A percentile compares a stretch with the other conserved stretches of the same genome.
Conservation (phyloP, 2,113 vertebrate species). For the Periophthalmus modestus region DNA sequence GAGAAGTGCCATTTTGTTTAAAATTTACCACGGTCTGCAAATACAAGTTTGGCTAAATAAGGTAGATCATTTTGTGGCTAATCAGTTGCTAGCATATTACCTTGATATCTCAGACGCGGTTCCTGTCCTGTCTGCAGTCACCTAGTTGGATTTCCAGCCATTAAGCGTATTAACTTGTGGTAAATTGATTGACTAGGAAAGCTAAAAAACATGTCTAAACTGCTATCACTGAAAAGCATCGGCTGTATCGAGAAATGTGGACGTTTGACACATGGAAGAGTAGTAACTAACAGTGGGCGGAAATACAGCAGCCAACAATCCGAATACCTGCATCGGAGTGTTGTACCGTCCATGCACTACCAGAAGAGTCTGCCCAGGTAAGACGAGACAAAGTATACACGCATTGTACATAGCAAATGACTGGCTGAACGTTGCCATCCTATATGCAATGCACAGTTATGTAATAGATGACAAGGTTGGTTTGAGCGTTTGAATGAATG, state of each 20-base stretch:
- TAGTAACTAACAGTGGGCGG: conserved; percentile 14
- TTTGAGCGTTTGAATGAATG: conserved; percentile 31
- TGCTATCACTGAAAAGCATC: conserved; percentile 46
- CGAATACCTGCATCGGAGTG: conserved; percentile 85
- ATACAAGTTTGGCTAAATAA: neutral
- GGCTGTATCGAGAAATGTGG: conserved; percentile 35
- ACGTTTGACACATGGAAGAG: conserved; percentile 20
- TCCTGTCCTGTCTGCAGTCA: neutral
- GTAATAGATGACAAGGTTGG: neutral
- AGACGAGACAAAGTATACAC: conserved; percentile 3
- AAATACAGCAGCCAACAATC: conserved; percentile 58
- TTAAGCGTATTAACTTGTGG: no score
- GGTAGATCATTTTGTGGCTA: neutral
- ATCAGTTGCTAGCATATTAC: neutral
- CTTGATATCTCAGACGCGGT: neutral
- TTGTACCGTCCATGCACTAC: conserved; percentile 96
- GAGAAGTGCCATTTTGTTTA: neutral
- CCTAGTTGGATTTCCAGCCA: neutral
- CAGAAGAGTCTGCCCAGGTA: conserved; percentile 91
- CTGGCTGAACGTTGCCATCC: neutral
- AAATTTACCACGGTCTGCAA: neutral
- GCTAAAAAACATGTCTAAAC: conserved; percentile 55
- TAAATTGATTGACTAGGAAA: neutral
- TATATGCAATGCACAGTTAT: neutral
- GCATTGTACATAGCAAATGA: neutral